Conservation (phyloP, 2,113 vertebrate genomes). For the Halcyon malimbica region DNA sequence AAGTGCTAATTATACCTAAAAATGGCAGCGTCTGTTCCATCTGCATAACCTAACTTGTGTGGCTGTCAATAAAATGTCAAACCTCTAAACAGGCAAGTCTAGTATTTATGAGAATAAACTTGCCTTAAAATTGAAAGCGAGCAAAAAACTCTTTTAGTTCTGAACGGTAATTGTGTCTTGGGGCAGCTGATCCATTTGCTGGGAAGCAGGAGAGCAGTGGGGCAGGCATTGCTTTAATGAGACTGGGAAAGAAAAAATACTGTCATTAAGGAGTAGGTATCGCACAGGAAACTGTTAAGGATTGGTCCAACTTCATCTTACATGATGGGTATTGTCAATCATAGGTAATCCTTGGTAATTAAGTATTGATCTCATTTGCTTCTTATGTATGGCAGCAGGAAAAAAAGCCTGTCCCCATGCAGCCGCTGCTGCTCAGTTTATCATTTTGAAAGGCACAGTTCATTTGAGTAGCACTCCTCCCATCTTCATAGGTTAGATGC, state of each 20-base stretch:
- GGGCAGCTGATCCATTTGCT: neutral
- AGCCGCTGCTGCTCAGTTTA: neutral
- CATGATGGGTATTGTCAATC: neutral
- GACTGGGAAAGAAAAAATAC: neutral
- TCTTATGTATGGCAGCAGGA: neutral
- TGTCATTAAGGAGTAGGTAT: neutral
- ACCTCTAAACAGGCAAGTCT: neutral
- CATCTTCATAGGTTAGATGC: neutral
- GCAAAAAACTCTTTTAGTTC: neutral
- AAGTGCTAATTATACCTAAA: conserved; percentile 59
- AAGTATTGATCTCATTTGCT: neutral
- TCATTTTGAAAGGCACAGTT: neutral
- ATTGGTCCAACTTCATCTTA: neutral
- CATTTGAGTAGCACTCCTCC: neutral
- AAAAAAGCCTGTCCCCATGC: neutral
- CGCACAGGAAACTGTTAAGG: neutral
- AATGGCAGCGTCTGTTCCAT: neutral
- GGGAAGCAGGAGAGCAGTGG: neutral
- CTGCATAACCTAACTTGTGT: conserved; percentile 2
- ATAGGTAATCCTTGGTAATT: neutral
- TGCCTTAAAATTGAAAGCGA: neutral
- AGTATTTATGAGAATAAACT: conserved; percentile 2
- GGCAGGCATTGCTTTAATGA: neutral
- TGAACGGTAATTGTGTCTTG: neutral
- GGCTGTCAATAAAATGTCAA: conserved; percentile 41